Evolutionary conservation across 2,888 invertebrate genomes (phyloP), one percentile per base, ranked within the genome.

Genomic region (Dysmachus trigonus): DNA sequence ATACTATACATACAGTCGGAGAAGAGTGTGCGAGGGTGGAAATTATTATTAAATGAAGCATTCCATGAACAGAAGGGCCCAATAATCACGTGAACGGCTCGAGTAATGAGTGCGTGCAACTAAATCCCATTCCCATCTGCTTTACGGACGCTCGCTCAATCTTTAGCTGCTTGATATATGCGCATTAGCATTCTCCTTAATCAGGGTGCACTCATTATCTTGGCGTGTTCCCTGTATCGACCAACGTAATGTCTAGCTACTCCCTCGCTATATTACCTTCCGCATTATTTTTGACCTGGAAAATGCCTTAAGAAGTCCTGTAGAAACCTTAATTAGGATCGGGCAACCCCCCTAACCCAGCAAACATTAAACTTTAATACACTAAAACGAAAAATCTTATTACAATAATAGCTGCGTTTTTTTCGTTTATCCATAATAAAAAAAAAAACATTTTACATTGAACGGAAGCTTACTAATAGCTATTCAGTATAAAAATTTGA

Each of bases 91-190:
- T 77, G 47, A 77, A 77, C 47, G 51, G 7, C n/a, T 30, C 15
- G 73, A 77, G 47, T 47, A 77, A 41, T 7, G 77, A 77, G 77
- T 77, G 77, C 77, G 77, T 77, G 77, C 77, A 77, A 47, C 35
- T 77, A 27, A 51, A 77, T 47, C 41, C 30, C 77, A 77, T 47
- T 47, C 41, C 30, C 77, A 77, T 47, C 77, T 77, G 27, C 77
- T 30, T 15, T 7, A 47, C 15, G 47, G 4, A 27, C 27, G 77
- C 22, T 30, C 27, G 77, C 22, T 30, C 38, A 27, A 27, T 15
- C 15, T 13, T 47, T 1, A 27, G 13, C 47, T 27, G 47, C 47
- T 47, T 77, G 47, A 77, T 77, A 10, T 77, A 77, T 77, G 47
- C 77, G 18, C 47, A 77, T 10, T 33, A 31, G 18, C 27, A 30